Percentiles rank a stretch among this genome's conserved stretches.
Evolutionary conservation across 1,140 invertebrate species (phyloP).

Genomic region (Paraescarpia echinospica): DNA sequence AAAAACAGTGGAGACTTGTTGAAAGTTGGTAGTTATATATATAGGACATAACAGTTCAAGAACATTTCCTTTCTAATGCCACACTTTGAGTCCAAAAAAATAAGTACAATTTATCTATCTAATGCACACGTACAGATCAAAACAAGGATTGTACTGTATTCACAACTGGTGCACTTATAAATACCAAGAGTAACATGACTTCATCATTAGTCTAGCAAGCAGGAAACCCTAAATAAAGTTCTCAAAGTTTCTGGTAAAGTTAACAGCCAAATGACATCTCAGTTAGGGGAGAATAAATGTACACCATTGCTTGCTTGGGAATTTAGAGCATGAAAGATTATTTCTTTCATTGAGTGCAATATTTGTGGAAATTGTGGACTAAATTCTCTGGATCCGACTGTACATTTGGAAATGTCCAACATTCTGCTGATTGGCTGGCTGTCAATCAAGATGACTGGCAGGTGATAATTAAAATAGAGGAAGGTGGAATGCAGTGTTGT

Average conservation of each 20-base stretch:
- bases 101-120: not conserved
- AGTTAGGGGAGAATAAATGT: not conserved
- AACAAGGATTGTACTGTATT: not conserved
- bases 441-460: not conserved
- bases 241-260: too few relatives aligned
- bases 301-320: not conserved
- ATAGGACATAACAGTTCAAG: not conserved
- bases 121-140: not conserved
- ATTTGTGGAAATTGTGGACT: not conserved
- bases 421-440: too few relatives aligned
- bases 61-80: not conserved
- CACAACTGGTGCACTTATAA: not conserved
- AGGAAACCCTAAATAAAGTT: not conserved
- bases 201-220: not conserved
- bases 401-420: not conserved
- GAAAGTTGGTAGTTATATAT: not conserved
- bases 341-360: not conserved
- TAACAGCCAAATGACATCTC: not conserved
- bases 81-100: not conserved
- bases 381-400: not conserved
- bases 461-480: not conserved
- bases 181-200: not conserved
- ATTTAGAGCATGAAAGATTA: not conserved
- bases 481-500: not conserved
- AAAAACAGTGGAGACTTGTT: not conserved